Conservation (phyloP, 1,140 invertebrate species). For the Phymorhynchus buccinoides region DNA sequence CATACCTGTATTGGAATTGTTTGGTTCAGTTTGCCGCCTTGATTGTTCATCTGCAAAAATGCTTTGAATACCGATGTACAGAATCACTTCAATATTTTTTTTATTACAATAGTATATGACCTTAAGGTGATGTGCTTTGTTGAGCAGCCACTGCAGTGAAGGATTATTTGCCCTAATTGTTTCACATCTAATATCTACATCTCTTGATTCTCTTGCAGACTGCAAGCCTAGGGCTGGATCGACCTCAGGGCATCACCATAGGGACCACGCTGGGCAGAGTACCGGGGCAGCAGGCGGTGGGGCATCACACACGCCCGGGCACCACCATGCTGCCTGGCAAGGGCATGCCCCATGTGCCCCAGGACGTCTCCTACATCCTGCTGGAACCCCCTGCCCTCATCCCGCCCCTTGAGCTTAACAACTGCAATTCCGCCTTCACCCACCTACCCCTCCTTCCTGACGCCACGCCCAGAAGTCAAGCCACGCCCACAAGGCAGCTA, state of each 20-base stretch:
- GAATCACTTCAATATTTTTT: no score
- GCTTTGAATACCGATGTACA: no score
- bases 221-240: background rate
- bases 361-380: slow-evolving; percentile 16
- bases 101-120: no score
- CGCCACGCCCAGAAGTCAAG: background rate
- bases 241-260: background rate
- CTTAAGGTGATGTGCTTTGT: no score
- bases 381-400: slow-evolving; percentile 12
- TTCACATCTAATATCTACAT: no score
- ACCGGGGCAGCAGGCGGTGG: background rate
- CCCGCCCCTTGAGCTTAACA: slow-evolving; percentile 1
- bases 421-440: slow-evolving; percentile 21
- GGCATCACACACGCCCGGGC: background rate
- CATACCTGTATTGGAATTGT: no score
- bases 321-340: background rate
- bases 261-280: slow-evolving; percentile 16
- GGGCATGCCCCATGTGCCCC: background rate
- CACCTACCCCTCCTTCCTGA: background rate
- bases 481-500: no score
- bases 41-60: no score
- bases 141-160: no score
- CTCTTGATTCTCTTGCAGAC: no score
- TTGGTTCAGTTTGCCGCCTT: no score
- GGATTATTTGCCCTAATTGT: no score